phyloP scores from a whole-genome alignment of 2,797 vertebrate genomes.

The Peromyscus eremicus region DNA sequence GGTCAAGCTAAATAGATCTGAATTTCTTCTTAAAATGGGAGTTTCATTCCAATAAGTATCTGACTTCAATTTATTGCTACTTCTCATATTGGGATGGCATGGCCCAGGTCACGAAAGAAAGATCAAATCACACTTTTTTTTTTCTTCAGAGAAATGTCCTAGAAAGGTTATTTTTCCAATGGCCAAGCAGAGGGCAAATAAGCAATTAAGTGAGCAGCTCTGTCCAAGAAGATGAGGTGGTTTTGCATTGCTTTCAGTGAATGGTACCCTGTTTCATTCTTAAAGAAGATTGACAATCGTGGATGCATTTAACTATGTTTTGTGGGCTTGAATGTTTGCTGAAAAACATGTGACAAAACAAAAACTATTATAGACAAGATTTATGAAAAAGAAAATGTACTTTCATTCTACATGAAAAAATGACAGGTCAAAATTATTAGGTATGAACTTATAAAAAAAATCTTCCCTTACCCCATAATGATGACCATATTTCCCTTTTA shows the following conservation, averaged over 20 bases:
- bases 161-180: constrained; percentile 81
- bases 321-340: not conserved
- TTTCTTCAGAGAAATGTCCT: constrained; percentile 81
- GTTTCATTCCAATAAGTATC: constrained; percentile 91
- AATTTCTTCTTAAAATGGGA: constrained; percentile 90
- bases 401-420: constrained; percentile 6
- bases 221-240: constrained; percentile 4
- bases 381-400: not conserved
- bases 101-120: constrained; percentile 87
- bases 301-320: not conserved
- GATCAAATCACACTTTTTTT: constrained; percentile 87
- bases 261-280: not conserved
- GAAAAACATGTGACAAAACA: constrained; percentile 30
- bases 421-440: not conserved
- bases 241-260: not conserved
- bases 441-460: not conserved
- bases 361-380: constrained; percentile 24
- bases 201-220: constrained; percentile 62
- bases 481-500: not conserved
- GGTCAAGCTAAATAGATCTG: constrained; percentile 91
- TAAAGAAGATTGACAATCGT: not conserved
- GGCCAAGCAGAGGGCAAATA: constrained; percentile 69
- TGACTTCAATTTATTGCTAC: constrained; percentile 90
- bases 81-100: constrained; percentile 89
- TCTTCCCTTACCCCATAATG: not conserved